These are phyloP conservation scores for Coremacera marginata DNA, from an alignment of 2,888 invertebrate genomes.

Conservation along the genomic window DNA sequence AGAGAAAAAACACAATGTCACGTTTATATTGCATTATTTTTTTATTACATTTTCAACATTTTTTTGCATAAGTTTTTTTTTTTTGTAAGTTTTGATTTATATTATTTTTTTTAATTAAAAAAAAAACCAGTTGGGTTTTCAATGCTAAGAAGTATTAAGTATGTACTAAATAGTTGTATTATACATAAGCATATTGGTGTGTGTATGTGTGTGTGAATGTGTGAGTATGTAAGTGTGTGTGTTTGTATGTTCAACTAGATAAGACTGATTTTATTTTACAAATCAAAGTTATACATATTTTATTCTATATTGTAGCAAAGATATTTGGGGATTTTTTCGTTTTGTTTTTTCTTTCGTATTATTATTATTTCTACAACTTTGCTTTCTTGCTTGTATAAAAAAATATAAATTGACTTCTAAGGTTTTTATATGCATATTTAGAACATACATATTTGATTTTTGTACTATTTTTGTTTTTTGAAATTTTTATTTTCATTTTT, in stretches of 20 bases:
- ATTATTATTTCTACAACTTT: not conserved
- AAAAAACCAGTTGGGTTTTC: not conserved
- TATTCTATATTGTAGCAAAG: not conserved
- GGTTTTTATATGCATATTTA: not conserved
- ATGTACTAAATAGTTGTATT: conserved; percentile 25
- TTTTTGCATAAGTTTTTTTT: conserved; percentile 42
- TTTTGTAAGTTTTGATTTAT: conserved; percentile 28
- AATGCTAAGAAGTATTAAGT: conserved; percentile 5
- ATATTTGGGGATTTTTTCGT: not conserved
- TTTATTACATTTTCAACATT: conserved; percentile 39
- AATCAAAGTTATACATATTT: not conserved
- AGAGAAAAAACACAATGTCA: not conserved
- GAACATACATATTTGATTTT: conserved; percentile 7
- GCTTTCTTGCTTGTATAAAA: conserved; percentile 16
- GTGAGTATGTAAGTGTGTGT: not conserved
- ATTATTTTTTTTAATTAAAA: not conserved
- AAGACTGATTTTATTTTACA: not conserved
- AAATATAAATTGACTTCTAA: conserved; percentile 17
- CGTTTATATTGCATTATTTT: conserved; percentile 3
- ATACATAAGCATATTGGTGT: not conserved
- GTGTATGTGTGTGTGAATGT: not conserved
- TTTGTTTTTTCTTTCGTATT: not conserved
- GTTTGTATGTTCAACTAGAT: not conserved
- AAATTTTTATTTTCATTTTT: conserved; percentile 5
- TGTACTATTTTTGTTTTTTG: conserved; percentile 19